phyloP scores from a whole-genome alignment of 1,140 invertebrate species.

The Brachionus calyciflorus region DNA sequence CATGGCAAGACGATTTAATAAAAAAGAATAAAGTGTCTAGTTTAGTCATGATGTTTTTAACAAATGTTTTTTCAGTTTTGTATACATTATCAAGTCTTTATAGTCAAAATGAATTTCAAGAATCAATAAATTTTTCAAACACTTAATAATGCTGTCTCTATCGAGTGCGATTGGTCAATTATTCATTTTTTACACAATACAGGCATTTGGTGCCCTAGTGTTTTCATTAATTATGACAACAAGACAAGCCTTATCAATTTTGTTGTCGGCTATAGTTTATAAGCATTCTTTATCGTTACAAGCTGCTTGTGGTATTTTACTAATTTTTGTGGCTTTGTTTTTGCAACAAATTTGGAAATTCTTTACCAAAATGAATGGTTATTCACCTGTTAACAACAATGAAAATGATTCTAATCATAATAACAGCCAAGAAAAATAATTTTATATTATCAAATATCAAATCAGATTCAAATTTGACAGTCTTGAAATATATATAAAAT shows the following conservation, averaged over 20 bases:
- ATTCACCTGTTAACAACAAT: too few species aligned
- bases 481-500: too few species aligned
- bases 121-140: constrained; percentile 75
- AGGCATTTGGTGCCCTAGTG: constrained; percentile 83
- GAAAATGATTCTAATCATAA: too few species aligned
- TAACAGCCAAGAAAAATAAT: too few species aligned
- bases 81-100: constrained; percentile 82
- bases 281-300: constrained; percentile 24
- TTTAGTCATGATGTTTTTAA: constrained; percentile 95
- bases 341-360: constrained; percentile 37
- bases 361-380: too few species aligned
- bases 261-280: constrained; percentile 15
- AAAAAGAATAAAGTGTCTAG: constrained; percentile 74
- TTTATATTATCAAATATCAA: too few species aligned
- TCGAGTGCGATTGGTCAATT: constrained; percentile 88
- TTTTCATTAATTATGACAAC: constrained; percentile 98
- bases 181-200: constrained; percentile 94
- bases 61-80: constrained; percentile 89
- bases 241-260: constrained; percentile 65
- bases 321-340: constrained; percentile 35
- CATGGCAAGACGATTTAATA: constrained; percentile 92
- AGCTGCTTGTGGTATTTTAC: constrained; percentile 10
- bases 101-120: constrained; percentile 77
- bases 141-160: constrained; percentile 78
- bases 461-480: too few species aligned